A percentile compares a stretch with the other conserved stretches of the same genome.
These are phyloP conservation scores for Sisyra nigra DNA, from an alignment of 2,888 invertebrate species.

Conservation along the genomic window DNA sequence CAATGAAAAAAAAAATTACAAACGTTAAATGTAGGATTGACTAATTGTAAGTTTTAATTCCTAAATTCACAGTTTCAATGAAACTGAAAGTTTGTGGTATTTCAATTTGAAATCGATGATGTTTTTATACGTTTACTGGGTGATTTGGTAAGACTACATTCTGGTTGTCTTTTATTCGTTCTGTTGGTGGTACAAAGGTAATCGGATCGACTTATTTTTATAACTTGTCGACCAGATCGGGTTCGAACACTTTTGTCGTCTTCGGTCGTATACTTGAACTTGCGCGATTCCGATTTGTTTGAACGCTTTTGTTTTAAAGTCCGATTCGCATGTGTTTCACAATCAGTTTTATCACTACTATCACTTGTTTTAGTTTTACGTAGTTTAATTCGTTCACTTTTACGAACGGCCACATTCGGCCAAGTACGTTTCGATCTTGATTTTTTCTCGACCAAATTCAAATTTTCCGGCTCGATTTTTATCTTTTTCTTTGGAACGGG, in stretches of 20 bases:
- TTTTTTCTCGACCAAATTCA: too few species aligned
- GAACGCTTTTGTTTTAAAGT: not conserved
- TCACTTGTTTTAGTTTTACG: constrained; percentile 21
- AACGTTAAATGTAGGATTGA: not conserved
- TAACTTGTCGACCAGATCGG: constrained; percentile 6
- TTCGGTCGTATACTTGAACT: not conserved
- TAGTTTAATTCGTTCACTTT: constrained; percentile 24
- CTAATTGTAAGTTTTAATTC: not conserved
- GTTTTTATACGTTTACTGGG: constrained; percentile 1
- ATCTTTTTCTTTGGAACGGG: constrained; percentile 6
- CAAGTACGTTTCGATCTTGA: not conserved
- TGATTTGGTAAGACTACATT: not conserved
- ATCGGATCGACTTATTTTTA: constrained; percentile 2
- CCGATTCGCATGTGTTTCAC: not conserved
- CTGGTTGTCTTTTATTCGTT: not conserved
- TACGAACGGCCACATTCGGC: constrained; percentile 13
- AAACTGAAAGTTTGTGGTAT: too few species aligned
- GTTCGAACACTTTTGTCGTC: not conserved
- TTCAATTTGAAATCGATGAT: not conserved
- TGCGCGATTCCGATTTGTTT: not conserved
- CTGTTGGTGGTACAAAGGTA: not conserved
- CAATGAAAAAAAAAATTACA: not conserved
- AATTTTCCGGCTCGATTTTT: not conserved
- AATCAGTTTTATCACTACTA: constrained; percentile 14
- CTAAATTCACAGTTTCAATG: too few species aligned